Evolutionary conservation across 1,140 invertebrate genomes (phyloP), one percentile per base, ranked within the genome.

Genomic region (Charaxes varanes): DNA sequence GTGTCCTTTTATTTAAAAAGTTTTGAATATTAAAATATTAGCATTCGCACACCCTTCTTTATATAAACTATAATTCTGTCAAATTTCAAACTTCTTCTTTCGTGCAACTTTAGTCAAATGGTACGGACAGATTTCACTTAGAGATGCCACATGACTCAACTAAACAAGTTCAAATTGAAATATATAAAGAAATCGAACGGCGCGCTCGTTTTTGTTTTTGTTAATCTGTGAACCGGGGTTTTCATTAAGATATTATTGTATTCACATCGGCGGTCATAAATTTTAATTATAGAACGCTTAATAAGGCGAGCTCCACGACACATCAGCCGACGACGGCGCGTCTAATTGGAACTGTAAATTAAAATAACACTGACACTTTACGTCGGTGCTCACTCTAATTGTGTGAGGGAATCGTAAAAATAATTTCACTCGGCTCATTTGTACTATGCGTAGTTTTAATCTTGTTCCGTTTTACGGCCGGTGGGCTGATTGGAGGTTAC

Each of bases 271-370:
- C 54, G 34, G 57, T 57, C 41, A 61, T 76, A 70, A 74, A 77
- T 76, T 78, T 78, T 81, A 81, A 81, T 81, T 79, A 81, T 71
- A 73, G 74, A 76, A 70, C 62, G 63, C 64, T 74, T 81, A 81
- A 81, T 81, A 81, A 81, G 74, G 77, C 69, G 63, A 68, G 65
- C 65, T 67, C 47, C 69, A 68, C 60, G 62, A 69, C 62, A 72
- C 70, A 68, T 79, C 72, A 71, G n/a, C 43, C 54, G 70, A 79
- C 78, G 74, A 79, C 73, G 67, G 70, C 69, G 65, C 62, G 57
- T 70, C 72, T 82, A 82, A 82, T 82, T 82, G 78, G 78, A 48
- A 55, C 64, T 63, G 72, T 82, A 79, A 82, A 82, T 82, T 82
- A 71, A 79, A 82, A 79, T 81, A 79, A 77, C 62, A 73, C 70